phyloP scores from a whole-genome alignment of 2,113 vertebrate genomes.

The Sitta europaea region DNA sequence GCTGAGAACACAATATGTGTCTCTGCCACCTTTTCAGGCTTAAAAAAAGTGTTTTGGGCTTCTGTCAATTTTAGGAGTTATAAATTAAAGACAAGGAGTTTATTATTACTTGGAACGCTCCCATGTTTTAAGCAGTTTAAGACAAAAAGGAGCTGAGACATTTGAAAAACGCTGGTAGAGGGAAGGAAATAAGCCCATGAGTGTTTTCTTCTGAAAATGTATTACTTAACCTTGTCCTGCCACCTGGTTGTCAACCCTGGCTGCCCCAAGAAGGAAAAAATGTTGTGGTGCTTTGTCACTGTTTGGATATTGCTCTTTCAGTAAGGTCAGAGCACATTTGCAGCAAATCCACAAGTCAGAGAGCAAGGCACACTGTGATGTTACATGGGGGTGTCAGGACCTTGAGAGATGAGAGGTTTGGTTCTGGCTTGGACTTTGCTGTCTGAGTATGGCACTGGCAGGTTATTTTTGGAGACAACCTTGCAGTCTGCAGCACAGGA shows the following conservation, averaged over 20 bases:
- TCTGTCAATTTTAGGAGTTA: slow-evolving; percentile 41
- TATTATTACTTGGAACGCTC: slow-evolving; percentile 28
- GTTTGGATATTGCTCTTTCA: slow-evolving; percentile 15
- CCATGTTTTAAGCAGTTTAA: neutral
- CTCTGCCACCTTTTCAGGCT: slow-evolving; percentile 55
- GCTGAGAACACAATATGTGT: slow-evolving; percentile 49
- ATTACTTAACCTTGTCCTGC: neutral
- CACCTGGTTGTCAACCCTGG: neutral
- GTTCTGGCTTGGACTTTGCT: neutral
- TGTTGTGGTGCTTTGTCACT: slow-evolving; percentile 8
- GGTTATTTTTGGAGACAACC: neutral
- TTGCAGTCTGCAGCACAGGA: neutral
- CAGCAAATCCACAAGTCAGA: neutral
- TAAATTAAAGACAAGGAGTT: slow-evolving; percentile 39
- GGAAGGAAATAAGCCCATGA: neutral
- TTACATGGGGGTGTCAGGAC: neutral
- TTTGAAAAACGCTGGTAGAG: neutral
- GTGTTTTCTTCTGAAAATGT: neutral
- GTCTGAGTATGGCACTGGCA: neutral
- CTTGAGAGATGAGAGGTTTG: neutral
- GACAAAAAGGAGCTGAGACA: neutral
- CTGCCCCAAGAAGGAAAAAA: neutral
- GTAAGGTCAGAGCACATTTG: slow-evolving; percentile 24
- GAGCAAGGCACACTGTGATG: neutral
- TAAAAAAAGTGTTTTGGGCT: slow-evolving; percentile 36